Evolutionary conservation across 2,113 vertebrate genomes (phyloP), one percentile per base, ranked within the genome.

Genomic region (Cisticola juncidis): DNA sequence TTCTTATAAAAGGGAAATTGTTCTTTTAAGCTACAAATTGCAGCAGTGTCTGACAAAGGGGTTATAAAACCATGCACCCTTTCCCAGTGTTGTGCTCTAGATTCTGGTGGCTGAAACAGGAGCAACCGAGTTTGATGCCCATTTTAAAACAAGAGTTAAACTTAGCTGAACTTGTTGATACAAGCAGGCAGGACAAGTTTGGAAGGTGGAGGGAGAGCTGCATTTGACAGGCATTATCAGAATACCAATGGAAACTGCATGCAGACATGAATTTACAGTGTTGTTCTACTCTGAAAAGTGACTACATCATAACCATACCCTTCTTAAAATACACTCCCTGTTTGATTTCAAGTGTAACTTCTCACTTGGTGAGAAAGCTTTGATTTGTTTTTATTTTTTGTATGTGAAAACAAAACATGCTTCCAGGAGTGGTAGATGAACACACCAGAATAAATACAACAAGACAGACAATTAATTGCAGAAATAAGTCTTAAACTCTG

Each of bases 261-360:
- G 90, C 92, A 95, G 76, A 90, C 95, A 93, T 86, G 64, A 95
- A 86, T 76, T 96, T 92, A 62, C 18, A 78, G 12, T 29, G 68
- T 36, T 38, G 94, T 96, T 97, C 92, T 95, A 95, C 94, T 97
- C 96, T 96, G 94, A 97, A 97, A 96, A 96, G 92, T 90, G 94
- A 96, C 88, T 58, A 47, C 0, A 4, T 22, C 29, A 66, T 22
- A 79, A 83, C 28, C 50, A 64, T 18, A 54, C 6, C 47, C 47
- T 84, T 86, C 53, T 68, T 69, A 54, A 72, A 74, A 78, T 11
- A 69, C 2, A 42, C 17, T 77, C 42, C 53, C 50, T 53, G 18
- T 18, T 68, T 60, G 44, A 83, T 36, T 88, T 73, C 42, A 92
- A 51, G 35, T 73, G 1, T 26, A 86, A 53, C 8, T 48, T 88